Evolutionary conservation across 1,140 invertebrate genomes (phyloP), one percentile per base, ranked within the genome.

Genomic region (Pachypsylla venusta): DNA sequence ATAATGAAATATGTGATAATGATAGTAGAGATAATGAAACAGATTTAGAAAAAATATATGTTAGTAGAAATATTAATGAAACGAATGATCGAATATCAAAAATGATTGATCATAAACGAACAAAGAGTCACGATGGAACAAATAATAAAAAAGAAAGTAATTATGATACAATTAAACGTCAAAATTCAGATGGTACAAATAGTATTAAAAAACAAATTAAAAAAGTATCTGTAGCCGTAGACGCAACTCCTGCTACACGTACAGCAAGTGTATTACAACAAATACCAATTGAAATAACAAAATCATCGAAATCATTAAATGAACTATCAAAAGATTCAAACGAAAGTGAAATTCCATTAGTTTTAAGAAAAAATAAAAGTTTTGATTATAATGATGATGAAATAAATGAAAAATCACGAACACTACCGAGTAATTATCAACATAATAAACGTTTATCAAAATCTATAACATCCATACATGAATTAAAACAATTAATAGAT

Each of bases 171-270:
- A 48, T 48, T 10, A 48, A 48, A 48, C 16, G 42, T 7, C 16
- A 48, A 48, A 48, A 7, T 4, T 48, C 42, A 7, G 22, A 48
- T 48, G 42, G n/a, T 48, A 19, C 42, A n/a, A 48, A 22, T n/a
- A 48, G 42, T 48, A 48, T 22, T 48, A 48, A 48, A 22, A 48
- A 48, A 19, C 42, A 48, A 48, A 71, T 74, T 0, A 77, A 77
- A 39, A 85, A 86, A 70, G 80, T 85, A 4, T 85, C 80, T 0
- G 79, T 83, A n/a, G 83, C 78, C 0, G 74, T 87, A 16, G 84
- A 87, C 70, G 84, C 84, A 0, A 87, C 84, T 5, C 82, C 83
- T 24, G 75, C 79, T 2, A 80, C 81, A 1, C 74, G 83, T 61
- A 83, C 81, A 2, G 75, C 78, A 59, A 85, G 84, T 48, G 75